Percentiles rank a stretch among this genome's conserved stretches.
These are phyloP conservation scores for Drosophila pseudotakahashii DNA, from an alignment of 2,888 invertebrate species.

Conservation along the genomic window DNA sequence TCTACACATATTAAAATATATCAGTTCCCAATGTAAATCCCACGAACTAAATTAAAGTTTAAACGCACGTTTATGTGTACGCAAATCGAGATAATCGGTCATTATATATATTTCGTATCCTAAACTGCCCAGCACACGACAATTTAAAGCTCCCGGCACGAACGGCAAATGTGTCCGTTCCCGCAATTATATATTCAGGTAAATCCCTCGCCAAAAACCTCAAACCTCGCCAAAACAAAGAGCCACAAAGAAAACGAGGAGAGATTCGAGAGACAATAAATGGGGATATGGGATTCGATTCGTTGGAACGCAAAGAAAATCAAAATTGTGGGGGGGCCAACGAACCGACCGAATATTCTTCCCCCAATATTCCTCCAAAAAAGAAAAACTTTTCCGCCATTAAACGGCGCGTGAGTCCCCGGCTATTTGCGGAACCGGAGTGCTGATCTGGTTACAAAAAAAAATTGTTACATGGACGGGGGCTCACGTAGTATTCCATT, in stretches of 20 bases:
- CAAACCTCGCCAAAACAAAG: conserved; percentile 13
- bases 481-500: conserved; percentile 11
- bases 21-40: neutral
- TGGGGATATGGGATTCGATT: conserved; percentile 4
- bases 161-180: conserved; percentile 57
- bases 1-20: neutral
- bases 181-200: conserved; percentile 68
- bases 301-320: conserved; percentile 4
- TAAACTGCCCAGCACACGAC: conserved; percentile 53
- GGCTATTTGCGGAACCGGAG: neutral
- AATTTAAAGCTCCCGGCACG: conserved; percentile 70
- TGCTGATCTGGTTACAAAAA: conserved; percentile 1
- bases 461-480: neutral
- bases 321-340: conserved; percentile 9
- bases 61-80: conserved; percentile 18
- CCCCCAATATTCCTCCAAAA: neutral
- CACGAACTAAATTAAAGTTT: conserved; percentile 27
- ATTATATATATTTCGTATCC: conserved; percentile 62
- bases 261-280: conserved; percentile 5
- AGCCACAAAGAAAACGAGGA: conserved; percentile 8
- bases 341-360: neutral
- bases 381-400: conserved; percentile 12
- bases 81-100: conserved; percentile 21
- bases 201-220: conserved; percentile 66
- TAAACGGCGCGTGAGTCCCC: conserved; percentile 13